Base-by-base conservation (phyloP, 1,140 invertebrate species). In the Araneus ventricosus region DNA sequence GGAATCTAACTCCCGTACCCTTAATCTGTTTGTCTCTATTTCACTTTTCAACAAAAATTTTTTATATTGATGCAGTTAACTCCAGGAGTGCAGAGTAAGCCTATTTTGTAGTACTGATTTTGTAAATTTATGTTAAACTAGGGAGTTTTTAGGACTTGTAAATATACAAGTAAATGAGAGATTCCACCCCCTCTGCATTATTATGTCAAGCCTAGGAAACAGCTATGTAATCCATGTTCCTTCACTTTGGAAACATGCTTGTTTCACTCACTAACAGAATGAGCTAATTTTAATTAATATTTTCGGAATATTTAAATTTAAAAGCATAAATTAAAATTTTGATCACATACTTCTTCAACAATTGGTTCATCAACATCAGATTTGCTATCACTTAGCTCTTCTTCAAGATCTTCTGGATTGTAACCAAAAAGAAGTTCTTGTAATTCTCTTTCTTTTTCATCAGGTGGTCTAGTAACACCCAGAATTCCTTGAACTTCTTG, bases 361-460 rank as follows among this genome's bases (percentile, higher is more conserved):
- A 10, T 20, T n/a, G 34, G 57, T 1, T 6, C 7, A n/a, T 61
- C 57, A 5, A 63, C n/a, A 24, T 87, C 30, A 37, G 5, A 37
- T 24, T 24, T 22, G 10, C 30, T 20, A 41, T 80, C 41, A 5
- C n/a, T 41, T 5, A 37, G 41, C 14, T 92, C 59, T 52, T 85
- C 70, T 1, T 88, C 70, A 14, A 79, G 34, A 20, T 67, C 80
- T 17, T 85, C 87, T 34, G 75, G 41, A 39, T 84, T 41, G 70
- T n/a, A 7, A 5, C 92, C 92, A 70, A 93, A 90, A 24, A 93
- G 24, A 30, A 85, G 8, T 1, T 70, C n/a, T 70, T 89, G 37
- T 39, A 93, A 75, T 67, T 89, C 80, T 27, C 4, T 27, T 89
- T 93, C 92, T 85, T 93, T 41, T 85, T 93, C 80, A 63, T 93